A percentile compares a stretch with the other conserved stretches of the same genome.
These are phyloP conservation scores for Haliclona indistincta DNA, from an alignment of 37 sponge, comb jelly and placozoan species.

Conservation along the genomic window DNA sequence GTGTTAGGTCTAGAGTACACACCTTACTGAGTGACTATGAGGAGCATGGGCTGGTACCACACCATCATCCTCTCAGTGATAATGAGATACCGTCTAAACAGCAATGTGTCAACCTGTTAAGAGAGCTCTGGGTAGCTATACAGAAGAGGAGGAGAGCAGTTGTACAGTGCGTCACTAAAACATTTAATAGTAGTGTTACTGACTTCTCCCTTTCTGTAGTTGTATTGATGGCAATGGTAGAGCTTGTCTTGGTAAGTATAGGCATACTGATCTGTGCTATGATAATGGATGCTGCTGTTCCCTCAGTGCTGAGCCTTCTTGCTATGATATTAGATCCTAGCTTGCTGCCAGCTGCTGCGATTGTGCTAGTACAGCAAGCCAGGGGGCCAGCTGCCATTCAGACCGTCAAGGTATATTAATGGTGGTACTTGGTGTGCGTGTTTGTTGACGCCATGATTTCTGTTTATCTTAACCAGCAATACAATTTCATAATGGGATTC, in stretches of 20 bases:
- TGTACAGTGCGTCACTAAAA: conserved; percentile 46
- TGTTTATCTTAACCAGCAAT: conserved; percentile 36
- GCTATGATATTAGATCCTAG: conserved; percentile 51
- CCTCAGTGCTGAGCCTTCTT: conserved; percentile 45
- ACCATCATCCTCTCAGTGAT: conserved; percentile 57
- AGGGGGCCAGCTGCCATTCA: conserved; percentile 75
- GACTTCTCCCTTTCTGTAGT: conserved; percentile 13
- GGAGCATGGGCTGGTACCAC: conserved; percentile 40
- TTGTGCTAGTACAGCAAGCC: conserved; percentile 41
- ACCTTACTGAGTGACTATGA: conserved; percentile 52
- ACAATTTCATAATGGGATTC: conserved; percentile 65
- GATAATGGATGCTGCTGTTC: no score
- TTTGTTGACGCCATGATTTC: not conserved
- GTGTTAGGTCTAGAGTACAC: conserved; percentile 53
- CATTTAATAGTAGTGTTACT: not conserved
- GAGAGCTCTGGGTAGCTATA: conserved; percentile 29
- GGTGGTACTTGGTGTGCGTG: no score
- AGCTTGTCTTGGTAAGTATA: conserved; percentile 63
- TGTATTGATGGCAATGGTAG: conserved; percentile 78
- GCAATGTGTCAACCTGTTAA: conserved; percentile 37
- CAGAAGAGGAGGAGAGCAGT: conserved; percentile 29
- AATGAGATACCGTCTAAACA: conserved; percentile 25
- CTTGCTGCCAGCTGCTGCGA: conserved; percentile 53
- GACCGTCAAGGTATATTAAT: conserved; percentile 63
- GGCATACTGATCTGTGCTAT: no score